Evolutionary conservation across 2,797 vertebrate genomes (phyloP), one percentile per base, ranked within the genome.

Genomic region (Poeciliopsis infans): DNA sequence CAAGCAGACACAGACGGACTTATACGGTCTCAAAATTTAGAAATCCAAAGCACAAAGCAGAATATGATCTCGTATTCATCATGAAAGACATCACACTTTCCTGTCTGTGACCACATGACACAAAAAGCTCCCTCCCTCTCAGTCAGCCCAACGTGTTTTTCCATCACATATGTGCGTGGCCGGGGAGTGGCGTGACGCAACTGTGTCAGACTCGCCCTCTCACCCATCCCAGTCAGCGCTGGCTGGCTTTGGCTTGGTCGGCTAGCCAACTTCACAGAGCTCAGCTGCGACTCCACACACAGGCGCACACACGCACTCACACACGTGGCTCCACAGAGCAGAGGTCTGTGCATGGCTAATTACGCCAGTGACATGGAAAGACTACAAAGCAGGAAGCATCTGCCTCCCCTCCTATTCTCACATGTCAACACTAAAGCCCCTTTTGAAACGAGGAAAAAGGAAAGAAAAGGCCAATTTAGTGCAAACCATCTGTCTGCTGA

Each of bases 321-420:
- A 13, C 82, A 76, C 76, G 83, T 43, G 46, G 77, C 75, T 88
- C 78, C 79, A 89, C 83, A 82, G 84, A 92, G 91, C 89, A 90
- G 87, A 92, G 93, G 86, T 86, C 89, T 89, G 86, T 91, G 88
- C 92, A 91, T 94, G 84, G 85, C 88, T 93, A 94, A 94, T 94
- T 92, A 93, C 85, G 92, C 87, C 91, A 94, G 85, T 93, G 94
- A 94, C 92, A 94, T 88, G 93, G 90, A 95, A 95, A 92, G 91
- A 92, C 89, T 90, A 92, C 89, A 94, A 92, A 94, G 89, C 79
- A 81, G 84, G 88, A 93, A 92, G 92, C 93, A 94, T 94, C 92
- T 94, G 93, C 88, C 86, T 90, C 84, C 28, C 51, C 75, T 76
- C 79, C 55, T 75, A 64, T 75, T 74, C 80, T 78, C 79, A 85